phyloP scores from a whole-genome alignment of 2,888 invertebrate genomes.

The Brachyptera putata region DNA sequence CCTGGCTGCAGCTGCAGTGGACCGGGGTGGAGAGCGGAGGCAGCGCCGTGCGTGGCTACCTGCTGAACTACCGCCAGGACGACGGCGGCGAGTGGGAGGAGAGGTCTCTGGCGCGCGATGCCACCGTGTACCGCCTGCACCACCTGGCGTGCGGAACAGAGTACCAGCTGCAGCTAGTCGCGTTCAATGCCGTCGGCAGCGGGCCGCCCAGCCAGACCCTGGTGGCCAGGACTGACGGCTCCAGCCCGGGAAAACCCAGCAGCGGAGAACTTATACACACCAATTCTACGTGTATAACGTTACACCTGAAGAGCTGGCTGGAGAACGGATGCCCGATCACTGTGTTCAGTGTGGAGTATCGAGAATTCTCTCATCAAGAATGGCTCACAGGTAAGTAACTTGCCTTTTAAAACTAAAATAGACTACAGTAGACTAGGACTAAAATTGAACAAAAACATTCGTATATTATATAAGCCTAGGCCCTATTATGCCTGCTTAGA shows the following conservation, averaged over 20 bases:
- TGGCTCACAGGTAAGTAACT: conserved; percentile 40
- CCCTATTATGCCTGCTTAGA: too few species aligned
- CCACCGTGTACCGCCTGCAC: conserved; percentile 37
- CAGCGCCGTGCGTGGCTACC: conserved; percentile 41
- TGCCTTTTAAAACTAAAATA: not conserved
- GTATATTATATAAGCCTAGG: too few species aligned
- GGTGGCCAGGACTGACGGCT: conserved; percentile 40
- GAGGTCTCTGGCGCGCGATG: conserved; percentile 37
- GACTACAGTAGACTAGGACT: too few species aligned
- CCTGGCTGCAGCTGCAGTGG: conserved; percentile 42
- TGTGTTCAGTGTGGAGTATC: conserved; percentile 42
- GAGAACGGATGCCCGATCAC: conserved; percentile 40
- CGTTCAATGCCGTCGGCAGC: conserved; percentile 40
- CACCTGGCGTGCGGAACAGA: conserved; percentile 39
- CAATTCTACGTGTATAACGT: conserved; percentile 40
- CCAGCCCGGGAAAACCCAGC: conserved; percentile 39
- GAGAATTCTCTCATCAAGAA: conserved; percentile 37
- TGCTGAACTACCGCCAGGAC: conserved; percentile 39
- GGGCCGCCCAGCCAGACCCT: conserved; percentile 39
- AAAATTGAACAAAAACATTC: too few species aligned
- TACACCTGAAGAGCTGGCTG: conserved; percentile 42
- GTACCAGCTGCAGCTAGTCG: conserved; percentile 39
- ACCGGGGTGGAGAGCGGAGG: conserved; percentile 42
- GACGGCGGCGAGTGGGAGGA: conserved; percentile 40
- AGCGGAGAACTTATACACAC: conserved; percentile 39